Evolutionary conservation across 30 jellyfish, hydroid and myxozoan species (phyloP), one percentile per base, ranked within the genome.

Genomic region (Chrysaora quinquecirrha): DNA sequence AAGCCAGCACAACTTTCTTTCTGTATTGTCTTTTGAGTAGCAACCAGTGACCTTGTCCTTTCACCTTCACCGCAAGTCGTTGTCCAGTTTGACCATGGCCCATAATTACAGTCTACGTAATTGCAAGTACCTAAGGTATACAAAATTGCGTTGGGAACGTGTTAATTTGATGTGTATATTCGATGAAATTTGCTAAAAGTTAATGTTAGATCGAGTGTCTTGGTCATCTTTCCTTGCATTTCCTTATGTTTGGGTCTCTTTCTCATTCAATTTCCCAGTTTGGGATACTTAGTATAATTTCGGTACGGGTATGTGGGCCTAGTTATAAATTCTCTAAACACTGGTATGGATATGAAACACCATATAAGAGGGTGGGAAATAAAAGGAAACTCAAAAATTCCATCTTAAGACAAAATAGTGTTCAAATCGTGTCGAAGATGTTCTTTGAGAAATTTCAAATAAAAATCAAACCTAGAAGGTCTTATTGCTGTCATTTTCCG

Each of bases 71-170:
- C 90, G 56, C 96, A 86, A 46, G 81, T 21, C 0, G 96, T 38
- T 47, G 96, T 21, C 96, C 90, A 86, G 0, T 34, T 75, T 20
- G 96, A 65, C 96, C 96, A 86, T 3, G 86, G 0, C 0, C 96
- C 96, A 49, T 71, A 73, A 0, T 67, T 46, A 47, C 96, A 86
- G 10, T 86, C 90, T 7, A 86, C 96, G 38, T 75, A 86, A 12
- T 62, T 68, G 82, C 96, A 86, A 0, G 74, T 19, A 34, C 89
- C 89, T 79, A n/a, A 1, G 3, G 4, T 33, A 33, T n/a, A 43
- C 34, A 46, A 21, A 23, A 43, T 9, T 16, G 16, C 58, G 9
- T 43, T 16, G 12, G 58, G 16, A 43, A 43, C 16, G 9, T 6
- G 58, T 43, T 16, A 6, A 43, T 6, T 43, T 43, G 58, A 9